phyloP scores from a whole-genome alignment of 2,888 invertebrate genomes.

The Synergus itoensis region DNA sequence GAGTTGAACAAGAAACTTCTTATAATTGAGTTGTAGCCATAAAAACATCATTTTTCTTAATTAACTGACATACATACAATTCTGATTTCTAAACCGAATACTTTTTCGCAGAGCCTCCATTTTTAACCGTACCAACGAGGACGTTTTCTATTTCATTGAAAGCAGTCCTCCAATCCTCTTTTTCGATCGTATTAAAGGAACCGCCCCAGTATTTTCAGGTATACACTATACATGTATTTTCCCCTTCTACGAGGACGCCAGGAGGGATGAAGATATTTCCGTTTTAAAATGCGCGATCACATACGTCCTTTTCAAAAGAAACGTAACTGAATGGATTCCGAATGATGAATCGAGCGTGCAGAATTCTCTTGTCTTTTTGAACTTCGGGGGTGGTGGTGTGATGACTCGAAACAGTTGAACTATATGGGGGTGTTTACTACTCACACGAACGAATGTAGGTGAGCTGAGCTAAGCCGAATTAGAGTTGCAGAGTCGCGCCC shows the following conservation, averaged over 20 bases:
- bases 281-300: constrained; percentile 66
- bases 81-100: background rate
- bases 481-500: constrained; percentile 70
- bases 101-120: background rate
- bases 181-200: background rate
- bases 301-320: constrained; percentile 53
- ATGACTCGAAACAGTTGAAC: constrained; percentile 43
- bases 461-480: constrained; percentile 68
- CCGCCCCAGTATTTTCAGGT: constrained; percentile 8
- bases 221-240: background rate
- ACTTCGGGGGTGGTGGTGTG: constrained; percentile 42
- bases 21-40: too few species aligned
- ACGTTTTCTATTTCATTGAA: constrained; percentile 2
- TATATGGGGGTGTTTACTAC: constrained; percentile 46
- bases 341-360: constrained; percentile 63
- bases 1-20: too few species aligned
- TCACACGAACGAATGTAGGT: constrained; percentile 60
- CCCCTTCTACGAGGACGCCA: background rate
- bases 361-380: constrained; percentile 57
- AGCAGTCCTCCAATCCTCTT: constrained; percentile 5
- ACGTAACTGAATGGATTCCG: constrained; percentile 61
- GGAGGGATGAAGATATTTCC: constrained; percentile 29
- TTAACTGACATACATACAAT: too few species aligned
- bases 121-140: background rate
- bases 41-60: too few species aligned